Conservation (phyloP, 2,797 vertebrate genomes). For the Vireo griseus region DNA sequence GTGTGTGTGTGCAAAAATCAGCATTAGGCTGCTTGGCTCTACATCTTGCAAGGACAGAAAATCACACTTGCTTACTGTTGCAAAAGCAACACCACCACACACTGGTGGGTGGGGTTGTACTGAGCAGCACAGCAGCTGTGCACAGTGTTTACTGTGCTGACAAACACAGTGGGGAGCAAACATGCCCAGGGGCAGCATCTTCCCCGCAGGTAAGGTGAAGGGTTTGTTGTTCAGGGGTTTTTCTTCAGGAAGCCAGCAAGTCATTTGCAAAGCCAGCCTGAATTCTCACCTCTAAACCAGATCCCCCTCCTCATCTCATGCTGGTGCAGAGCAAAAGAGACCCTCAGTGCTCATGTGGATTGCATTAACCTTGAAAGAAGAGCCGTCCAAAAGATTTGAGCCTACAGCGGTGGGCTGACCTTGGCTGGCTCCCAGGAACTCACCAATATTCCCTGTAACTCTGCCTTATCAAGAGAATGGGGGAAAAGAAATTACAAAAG, state of each 20-base stretch:
- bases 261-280: neutral
- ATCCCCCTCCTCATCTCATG: neutral
- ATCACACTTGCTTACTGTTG: neutral
- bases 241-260: neutral
- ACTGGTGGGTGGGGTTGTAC: neutral
- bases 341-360: neutral
- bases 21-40: neutral
- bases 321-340: neutral
- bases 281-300: neutral
- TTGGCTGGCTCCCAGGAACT: neutral
- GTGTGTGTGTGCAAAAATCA: neutral
- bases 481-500: neutral
- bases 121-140: neutral
- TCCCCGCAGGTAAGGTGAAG: neutral
- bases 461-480: neutral
- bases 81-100: neutral
- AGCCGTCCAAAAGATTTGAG: neutral
- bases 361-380: neutral
- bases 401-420: rapidly evolving
- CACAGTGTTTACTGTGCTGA: neutral
- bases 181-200: neutral
- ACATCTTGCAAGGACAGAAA: neutral
- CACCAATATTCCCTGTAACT: neutral
- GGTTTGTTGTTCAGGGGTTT: neutral
- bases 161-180: neutral